Evolutionary conservation across 2,888 invertebrate species (phyloP), one percentile per base, ranked within the genome.

Genomic region (Drosophila anomelani): DNA sequence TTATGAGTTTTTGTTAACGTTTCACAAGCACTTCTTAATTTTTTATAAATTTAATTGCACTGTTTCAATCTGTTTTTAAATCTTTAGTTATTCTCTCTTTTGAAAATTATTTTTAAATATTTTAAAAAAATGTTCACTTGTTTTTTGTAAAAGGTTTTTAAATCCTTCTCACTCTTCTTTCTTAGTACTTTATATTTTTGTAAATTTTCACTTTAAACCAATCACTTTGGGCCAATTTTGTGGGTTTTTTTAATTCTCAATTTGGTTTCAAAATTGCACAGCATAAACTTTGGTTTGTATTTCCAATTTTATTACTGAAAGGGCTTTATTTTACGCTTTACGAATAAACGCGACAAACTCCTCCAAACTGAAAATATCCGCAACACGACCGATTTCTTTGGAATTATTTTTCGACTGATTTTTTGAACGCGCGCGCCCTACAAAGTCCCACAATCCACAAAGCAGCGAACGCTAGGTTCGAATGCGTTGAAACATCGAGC

Each of bases 261-360:
- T 20, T 8, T 49, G 2, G 9, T 36, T 36, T 6, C 6, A 47
- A 47, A 58, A 17, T 17, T 38, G 3, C 36, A 38, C 36, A 23
- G 34, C 13, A 10, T 17, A 0, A 12, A 15, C 1, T 43, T 56
- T 20, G 15, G 0, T 12, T 34, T 49, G 5, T 26, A 13, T 23
- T 10, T 4, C 13, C 13, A 4, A n/a, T 23, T 4, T 8, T 34
- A 13, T 26, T 13, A 29, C 29, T 29, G 29, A 29, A 29, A 29
- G 29, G 7, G 29, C 29, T 47, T 7, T 20, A 7, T 32, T 60
- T 23, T 9, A 23, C 60, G 56, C 20, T 17, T 57, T 23, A 41
- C 60, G 32, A 13, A 23, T 34, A 10, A 60, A 34, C 43, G 23
- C 43, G 57, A 57, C 43, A 26, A 57, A 15, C 23, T 13, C 41